Percentiles rank a stretch among this genome's conserved stretches.
phyloP scores from a whole-genome alignment of 2,888 invertebrate species.

The Chloromyia formosa region DNA sequence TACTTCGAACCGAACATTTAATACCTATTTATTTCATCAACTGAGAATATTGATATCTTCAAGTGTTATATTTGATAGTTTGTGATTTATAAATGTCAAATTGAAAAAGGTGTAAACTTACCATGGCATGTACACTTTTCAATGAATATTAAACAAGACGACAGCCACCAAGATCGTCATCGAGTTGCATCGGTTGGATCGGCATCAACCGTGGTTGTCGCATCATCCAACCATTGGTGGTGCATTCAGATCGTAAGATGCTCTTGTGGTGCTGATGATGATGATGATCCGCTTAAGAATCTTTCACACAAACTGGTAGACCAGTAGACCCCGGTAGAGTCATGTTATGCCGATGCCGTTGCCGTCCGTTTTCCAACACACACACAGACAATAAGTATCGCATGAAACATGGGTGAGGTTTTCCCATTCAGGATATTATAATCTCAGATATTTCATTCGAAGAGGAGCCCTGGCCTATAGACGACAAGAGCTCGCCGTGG shows the following conservation, averaged over 20 bases:
- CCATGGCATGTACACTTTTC: constrained; percentile 19
- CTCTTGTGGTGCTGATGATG: background rate
- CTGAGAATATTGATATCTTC: constrained; percentile 47
- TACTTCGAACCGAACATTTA: constrained; percentile 14
- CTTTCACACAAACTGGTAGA: background rate
- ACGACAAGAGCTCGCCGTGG: constrained; percentile 3
- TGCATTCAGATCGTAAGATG: background rate
- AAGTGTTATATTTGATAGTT: constrained; percentile 49
- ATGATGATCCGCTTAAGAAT: constrained; percentile 10
- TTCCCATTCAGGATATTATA: constrained; percentile 32
- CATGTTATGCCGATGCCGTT: background rate
- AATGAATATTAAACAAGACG: constrained; percentile 38
- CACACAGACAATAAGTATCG: background rate
- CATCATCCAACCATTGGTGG: background rate
- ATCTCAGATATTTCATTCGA: constrained; percentile 24
- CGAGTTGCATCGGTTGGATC: background rate
- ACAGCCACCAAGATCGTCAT: constrained; percentile 18
- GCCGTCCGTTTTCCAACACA: background rate
- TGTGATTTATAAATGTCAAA: constrained; percentile 50
- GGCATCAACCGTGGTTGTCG: background rate
- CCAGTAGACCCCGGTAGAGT: background rate
- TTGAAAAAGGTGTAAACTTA: constrained; percentile 44
- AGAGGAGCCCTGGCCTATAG: background rate
- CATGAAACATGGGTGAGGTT: constrained; percentile 15
- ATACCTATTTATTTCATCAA: constrained; percentile 45